A percentile compares a stretch with the other conserved stretches of the same genome.
Evolutionary conservation across 2,888 invertebrate species (phyloP).

Genomic region (Copidosoma aretas): DNA sequence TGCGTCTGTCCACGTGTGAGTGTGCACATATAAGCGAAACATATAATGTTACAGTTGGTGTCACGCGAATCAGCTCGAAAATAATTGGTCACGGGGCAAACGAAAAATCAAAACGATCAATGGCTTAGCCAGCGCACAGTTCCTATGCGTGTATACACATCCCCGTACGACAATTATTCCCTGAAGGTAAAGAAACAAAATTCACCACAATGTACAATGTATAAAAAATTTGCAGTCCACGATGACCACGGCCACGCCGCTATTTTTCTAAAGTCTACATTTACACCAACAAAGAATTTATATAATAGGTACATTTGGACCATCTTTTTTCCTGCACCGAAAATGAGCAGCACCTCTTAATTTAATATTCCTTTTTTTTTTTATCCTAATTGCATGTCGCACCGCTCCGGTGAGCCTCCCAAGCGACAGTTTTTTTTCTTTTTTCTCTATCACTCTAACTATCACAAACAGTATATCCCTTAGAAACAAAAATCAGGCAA

Average conservation of each 20-base stretch:
- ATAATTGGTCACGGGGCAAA: slow-evolving; percentile 38
- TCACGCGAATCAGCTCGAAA: slow-evolving; percentile 29
- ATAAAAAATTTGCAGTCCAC: slow-evolving; percentile 18
- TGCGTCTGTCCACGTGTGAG: slow-evolving; percentile 43
- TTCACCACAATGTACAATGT: slow-evolving; percentile 13
- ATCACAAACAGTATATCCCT: slow-evolving; percentile 31
- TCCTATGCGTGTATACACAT: slow-evolving; percentile 20
- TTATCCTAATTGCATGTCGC: slow-evolving; percentile 5
- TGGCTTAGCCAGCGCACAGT: slow-evolving; percentile 41
- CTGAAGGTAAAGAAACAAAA: slow-evolving; percentile 21
- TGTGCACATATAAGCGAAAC: slow-evolving; percentile 6
- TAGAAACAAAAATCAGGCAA: neutral
- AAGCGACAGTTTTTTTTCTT: slow-evolving; percentile 1
- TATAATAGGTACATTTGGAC: neutral
- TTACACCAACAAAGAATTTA: neutral
- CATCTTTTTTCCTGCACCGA: neutral
- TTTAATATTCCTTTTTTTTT: neutral
- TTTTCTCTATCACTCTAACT: slow-evolving; percentile 12
- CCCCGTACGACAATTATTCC: slow-evolving; percentile 13
- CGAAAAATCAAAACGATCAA: slow-evolving; percentile 33
- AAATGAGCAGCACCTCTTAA: neutral
- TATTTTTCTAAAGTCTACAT: neutral
- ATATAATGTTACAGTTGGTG: slow-evolving; percentile 5
- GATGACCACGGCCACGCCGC: neutral
- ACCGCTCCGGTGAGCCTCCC: slow-evolving; percentile 8